Base-by-base conservation (phyloP, 1,140 invertebrate species). In the Drosophila sp. region DNA sequence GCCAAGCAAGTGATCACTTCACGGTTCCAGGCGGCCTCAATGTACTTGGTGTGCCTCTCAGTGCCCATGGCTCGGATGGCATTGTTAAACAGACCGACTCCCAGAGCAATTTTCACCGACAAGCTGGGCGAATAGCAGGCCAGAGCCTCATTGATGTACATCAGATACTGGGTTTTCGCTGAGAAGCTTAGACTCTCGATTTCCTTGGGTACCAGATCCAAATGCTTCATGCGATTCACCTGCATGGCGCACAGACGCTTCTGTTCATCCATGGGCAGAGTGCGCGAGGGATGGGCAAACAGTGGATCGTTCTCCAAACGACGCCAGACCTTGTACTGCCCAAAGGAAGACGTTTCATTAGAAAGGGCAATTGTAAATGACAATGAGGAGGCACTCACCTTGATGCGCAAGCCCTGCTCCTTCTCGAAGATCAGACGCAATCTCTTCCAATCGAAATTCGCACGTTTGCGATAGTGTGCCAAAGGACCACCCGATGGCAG, bases 1-100 rank as follows among this genome's bases (percentile, higher is more conserved):
- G 97, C 96, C 92, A 99, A 96, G 90, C 96, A 97, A 1, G 97
- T 96, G 57, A 95, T 93, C 29, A 96, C 94, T 94, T 96, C 93
- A 85, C 95, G 94, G 65, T 94, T 93, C 91, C 94, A 94, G 17
- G 96, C 94, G 11, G 95, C 94, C 73, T 95, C 93, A 47, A 96
- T 93, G 63, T 97, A 94, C 64, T 95, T 93, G 3, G 93, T 82
- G 92, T 98, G 97, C 63, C 95, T 93, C 61, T 96, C 94, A 0
- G 96, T 96, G 32, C 97, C 97, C 70, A 97, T 93, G 7, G 95
- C 94, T 1, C 95, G 90, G 11, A 97, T 80, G 0, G 95, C 94
- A 79, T 94, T 95, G 25, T 95, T 95, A 76, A 96, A 95, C 63
- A 97, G 93, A 23, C 94, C 94, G 60, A 95, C 94, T 0, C 94